Base-by-base conservation (phyloP, 2,888 invertebrate genomes). In the Sicus ferrugineus region DNA sequence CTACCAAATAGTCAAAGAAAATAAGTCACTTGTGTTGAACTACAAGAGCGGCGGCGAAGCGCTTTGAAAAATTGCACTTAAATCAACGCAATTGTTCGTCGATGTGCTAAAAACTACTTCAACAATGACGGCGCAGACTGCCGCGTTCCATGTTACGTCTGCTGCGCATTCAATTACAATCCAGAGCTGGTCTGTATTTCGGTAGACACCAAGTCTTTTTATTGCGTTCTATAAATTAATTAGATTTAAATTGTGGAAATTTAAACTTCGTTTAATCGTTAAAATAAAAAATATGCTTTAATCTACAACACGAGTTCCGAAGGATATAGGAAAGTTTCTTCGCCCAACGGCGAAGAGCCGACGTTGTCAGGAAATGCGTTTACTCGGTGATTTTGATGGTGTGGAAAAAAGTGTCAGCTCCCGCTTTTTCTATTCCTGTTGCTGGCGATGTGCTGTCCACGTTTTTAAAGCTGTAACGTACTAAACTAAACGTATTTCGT, bases 1-100 rank as follows among this genome's bases (percentile, higher is more conserved):
- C 67, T 77, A 78, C 64, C 73, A 77, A 74, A 76, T 75, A 48
- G 19, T 48, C n/a, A n/a, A n/a, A n/a, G n/a, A n/a, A n/a, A n/a
- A n/a, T n/a, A n/a, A n/a, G n/a, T n/a, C n/a, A n/a, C n/a, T n/a
- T n/a, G n/a, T n/a, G n/a, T n/a, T n/a, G n/a, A n/a, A n/a, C n/a
- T n/a, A n/a, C n/a, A n/a, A n/a, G n/a, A n/a, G n/a, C n/a, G n/a
- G n/a, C n/a, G n/a, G n/a, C n/a, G n/a, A n/a, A n/a, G n/a, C n/a
- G n/a, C n/a, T n/a, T n/a, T n/a, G n/a, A n/a, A n/a, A n/a, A n/a
- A n/a, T n/a, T n/a, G n/a, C n/a, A n/a, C n/a, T n/a, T n/a, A n/a
- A n/a, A n/a, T n/a, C n/a, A n/a, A n/a, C n/a, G n/a, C n/a, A n/a
- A n/a, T n/a, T n/a, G n/a, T n/a, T n/a, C n/a, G n/a, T n/a, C n/a